Conservation (phyloP, 2,888 invertebrate species). For the Oxyteleia sp. region DNA sequence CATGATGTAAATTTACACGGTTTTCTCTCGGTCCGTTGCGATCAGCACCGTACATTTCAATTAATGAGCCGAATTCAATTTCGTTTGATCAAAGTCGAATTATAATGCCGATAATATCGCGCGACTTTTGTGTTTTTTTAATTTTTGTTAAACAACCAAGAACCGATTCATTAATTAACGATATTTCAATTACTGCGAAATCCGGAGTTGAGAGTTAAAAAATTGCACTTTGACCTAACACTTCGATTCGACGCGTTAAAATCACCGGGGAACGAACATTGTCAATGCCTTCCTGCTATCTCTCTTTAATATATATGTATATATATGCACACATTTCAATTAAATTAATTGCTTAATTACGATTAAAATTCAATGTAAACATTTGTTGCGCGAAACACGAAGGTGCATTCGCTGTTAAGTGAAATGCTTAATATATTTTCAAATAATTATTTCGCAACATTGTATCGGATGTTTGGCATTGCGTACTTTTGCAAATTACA, state of each 20-base stretch:
- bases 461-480: no score
- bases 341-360: conserved; percentile 16
- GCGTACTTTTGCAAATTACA: neutral
- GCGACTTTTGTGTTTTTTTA: conserved; percentile 22
- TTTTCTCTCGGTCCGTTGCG: conserved; percentile 26
- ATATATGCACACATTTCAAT: neutral
- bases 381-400: neutral
- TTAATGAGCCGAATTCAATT: conserved; percentile 52
- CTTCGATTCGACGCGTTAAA: neutral
- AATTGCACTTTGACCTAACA: neutral
- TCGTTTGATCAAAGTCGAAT: conserved; percentile 47
- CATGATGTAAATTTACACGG: no score
- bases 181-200: conserved; percentile 5
- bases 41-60: conserved; percentile 43
- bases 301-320: neutral
- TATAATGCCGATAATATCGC: conserved; percentile 26
- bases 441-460: no score
- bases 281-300: neutral
- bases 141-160: conserved; percentile 22
- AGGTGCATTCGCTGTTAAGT: neutral
- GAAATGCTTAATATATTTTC: neutral
- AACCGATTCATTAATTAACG: conserved; percentile 24
- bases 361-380: conserved; percentile 6
- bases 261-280: neutral
- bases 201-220: no score